Evolutionary conservation across 2,888 invertebrate genomes (phyloP).

Genomic region (Lutraria lutraria): DNA sequence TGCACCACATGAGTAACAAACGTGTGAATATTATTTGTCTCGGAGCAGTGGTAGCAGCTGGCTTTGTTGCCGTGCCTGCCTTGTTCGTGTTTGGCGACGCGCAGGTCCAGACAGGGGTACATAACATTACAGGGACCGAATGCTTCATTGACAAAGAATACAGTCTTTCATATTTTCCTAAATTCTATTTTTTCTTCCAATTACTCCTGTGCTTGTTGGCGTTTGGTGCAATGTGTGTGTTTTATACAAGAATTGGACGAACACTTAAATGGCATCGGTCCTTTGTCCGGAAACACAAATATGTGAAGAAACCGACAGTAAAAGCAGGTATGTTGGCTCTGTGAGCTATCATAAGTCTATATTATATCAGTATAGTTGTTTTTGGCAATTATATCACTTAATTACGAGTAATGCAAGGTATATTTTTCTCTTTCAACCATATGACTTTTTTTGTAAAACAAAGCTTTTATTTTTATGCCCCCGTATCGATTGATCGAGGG

Average conservation of each 20-base stretch:
- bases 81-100: constrained; percentile 74
- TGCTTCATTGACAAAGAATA: constrained; percentile 74
- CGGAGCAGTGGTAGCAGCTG: constrained; percentile 65
- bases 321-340: not conserved
- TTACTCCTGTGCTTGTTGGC: constrained; percentile 66
- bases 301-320: not conserved
- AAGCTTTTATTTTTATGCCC: too few relatives aligned
- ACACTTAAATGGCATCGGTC: constrained; percentile 61
- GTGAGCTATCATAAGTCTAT: too few relatives aligned
- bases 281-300: constrained; percentile 22
- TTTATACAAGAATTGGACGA: constrained; percentile 72
- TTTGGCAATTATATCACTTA: too few relatives aligned
- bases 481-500: too few relatives aligned
- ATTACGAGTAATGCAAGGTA: too few relatives aligned
- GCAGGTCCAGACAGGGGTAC: constrained; percentile 68
- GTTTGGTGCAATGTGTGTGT: constrained; percentile 61
- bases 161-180: constrained; percentile 66
- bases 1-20: constrained; percentile 67
- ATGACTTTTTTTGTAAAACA: too few relatives aligned
- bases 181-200: constrained; percentile 70
- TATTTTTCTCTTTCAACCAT: too few relatives aligned
- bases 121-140: constrained; percentile 75
- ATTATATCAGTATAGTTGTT: too few relatives aligned
- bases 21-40: constrained; percentile 70
- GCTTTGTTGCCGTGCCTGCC: constrained; percentile 72